A percentile compares a stretch with the other conserved stretches of the same genome.
Evolutionary conservation across 2,113 vertebrate species (phyloP).

Genomic region (Ivindomyrus marchei): DNA sequence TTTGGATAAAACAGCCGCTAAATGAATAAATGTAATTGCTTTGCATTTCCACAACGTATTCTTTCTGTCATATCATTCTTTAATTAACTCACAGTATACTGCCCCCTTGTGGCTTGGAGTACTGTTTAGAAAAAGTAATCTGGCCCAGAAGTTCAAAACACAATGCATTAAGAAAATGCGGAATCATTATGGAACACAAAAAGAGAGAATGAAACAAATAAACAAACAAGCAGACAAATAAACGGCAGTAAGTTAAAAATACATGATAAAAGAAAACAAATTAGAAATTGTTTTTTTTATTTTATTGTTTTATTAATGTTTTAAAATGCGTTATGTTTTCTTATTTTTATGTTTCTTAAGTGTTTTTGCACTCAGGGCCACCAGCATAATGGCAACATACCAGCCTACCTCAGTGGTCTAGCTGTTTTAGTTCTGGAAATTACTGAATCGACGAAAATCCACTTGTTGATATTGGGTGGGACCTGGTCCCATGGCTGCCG

Average conservation of each 20-base stretch:
- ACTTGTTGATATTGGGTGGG: constrained; percentile 7
- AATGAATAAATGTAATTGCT: neutral
- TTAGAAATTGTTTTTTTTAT: no score
- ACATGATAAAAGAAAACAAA: neutral
- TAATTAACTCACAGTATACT: neutral
- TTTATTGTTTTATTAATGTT: neutral
- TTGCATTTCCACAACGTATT: neutral
- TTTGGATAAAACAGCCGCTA: neutral
- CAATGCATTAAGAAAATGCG: neutral
- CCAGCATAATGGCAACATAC: neutral
- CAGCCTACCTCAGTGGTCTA: neutral
- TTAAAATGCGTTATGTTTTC: neutral
- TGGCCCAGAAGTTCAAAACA: neutral
- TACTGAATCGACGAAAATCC: neutral
- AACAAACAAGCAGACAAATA: neutral
- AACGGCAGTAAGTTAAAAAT: neutral
- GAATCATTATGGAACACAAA: neutral
- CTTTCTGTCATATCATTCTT: neutral
- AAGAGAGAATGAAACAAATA: neutral
- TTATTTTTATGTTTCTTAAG: neutral
- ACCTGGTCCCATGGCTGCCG: neutral
- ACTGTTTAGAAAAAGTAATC: neutral
- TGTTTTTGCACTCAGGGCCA: neutral
- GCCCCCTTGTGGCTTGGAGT: neutral
- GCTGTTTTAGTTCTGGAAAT: neutral